Base-by-base conservation (phyloP, 2,797 vertebrate species). In the Notolepis coatsorum region DNA sequence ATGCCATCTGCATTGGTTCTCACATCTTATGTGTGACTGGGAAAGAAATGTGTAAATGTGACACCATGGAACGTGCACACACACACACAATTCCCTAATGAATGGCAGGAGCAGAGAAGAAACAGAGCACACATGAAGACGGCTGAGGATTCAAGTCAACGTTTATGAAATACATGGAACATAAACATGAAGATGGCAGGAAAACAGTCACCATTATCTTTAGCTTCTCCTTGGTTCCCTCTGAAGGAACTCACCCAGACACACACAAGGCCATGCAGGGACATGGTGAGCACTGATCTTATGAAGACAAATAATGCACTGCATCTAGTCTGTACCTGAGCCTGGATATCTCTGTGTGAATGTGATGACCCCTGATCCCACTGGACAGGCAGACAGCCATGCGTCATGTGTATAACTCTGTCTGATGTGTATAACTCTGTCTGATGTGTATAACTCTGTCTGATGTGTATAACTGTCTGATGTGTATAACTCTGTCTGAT, bases 241-340 rank as follows among this genome's bases (percentile, higher is more conserved):
- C 18, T 55, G 20, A 50, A 15, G 51, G 7, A 57, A 56, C 46
- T 9, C 20, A 46, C 10, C 13, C n/a, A 52, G 46, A 59, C 30
- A 39, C 28, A 60, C 8, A 51, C 21, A 49, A 8, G 33, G 41
- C 46, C 52, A 31, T 48, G 42, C 65, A 62, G 68, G 33, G 55
- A 61, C 53, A 63, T 56, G 38, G 60, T 54, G 57, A 48, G 37
- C 39, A n/a, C 50, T 74, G 55, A 74, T 65, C 75, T 73, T 63
- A 68, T 81, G 61, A 79, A 30, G 39, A 53, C 43, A 13, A 23
- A 39, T 57, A 75, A 61, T 49, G 46, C 39, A 63, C 33, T 37
- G 13, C 35, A n/a, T n/a, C n/a, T n/a, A 37, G 35, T 37, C 35
- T 37, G 35, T 37, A n/a, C n/a, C n/a, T n/a, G n/a, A n/a, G n/a